These are phyloP conservation scores for Drosophila albomicans DNA, from an alignment of 1,140 invertebrate species.

Conservation along the genomic window DNA sequence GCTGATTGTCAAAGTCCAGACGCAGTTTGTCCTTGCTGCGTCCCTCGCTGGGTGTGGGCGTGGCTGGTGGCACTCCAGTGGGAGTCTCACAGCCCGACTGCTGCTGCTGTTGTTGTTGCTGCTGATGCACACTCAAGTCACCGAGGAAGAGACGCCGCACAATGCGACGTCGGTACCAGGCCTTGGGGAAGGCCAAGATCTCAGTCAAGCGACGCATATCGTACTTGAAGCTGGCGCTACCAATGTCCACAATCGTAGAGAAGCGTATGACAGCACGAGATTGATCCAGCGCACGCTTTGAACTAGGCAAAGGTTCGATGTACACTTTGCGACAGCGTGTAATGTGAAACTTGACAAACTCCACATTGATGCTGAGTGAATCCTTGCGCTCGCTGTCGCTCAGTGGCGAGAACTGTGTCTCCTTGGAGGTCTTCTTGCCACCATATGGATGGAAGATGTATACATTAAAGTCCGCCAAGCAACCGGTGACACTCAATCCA, in stretches of 20 bases:
- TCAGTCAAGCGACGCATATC: slow-evolving; percentile 99
- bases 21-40: slow-evolving; percentile 70
- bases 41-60: slow-evolving; percentile 66
- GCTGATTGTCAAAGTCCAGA: slow-evolving; percentile 62
- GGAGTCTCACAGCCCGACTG: slow-evolving; percentile 62
- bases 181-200: slow-evolving; percentile 98
- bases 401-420: slow-evolving; percentile 93
- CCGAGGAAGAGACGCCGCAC: slow-evolving; percentile 97
- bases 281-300: slow-evolving; percentile 85
- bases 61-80: slow-evolving; percentile 45
- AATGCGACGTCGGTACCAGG: slow-evolving; percentile 98
- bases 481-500: slow-evolving; percentile 93
- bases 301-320: slow-evolving; percentile 87
- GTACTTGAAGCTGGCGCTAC: slow-evolving; percentile 99
- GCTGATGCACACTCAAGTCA: slow-evolving; percentile 89
- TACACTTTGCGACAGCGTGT: slow-evolving; percentile 94
- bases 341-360: slow-evolving; percentile 98
- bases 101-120: slow-evolving; percentile 73
- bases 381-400: slow-evolving; percentile 96
- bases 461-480: slow-evolving; percentile 97
- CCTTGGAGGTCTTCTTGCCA: slow-evolving; percentile 94
- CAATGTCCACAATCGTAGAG: slow-evolving; percentile 97
- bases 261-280: slow-evolving; percentile 94
- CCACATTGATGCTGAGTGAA: slow-evolving; percentile 97
- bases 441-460: slow-evolving; percentile 99